These are phyloP conservation scores for Notolabrus celidotus DNA, from an alignment of 2,797 vertebrate species.

Conservation along the genomic window DNA sequence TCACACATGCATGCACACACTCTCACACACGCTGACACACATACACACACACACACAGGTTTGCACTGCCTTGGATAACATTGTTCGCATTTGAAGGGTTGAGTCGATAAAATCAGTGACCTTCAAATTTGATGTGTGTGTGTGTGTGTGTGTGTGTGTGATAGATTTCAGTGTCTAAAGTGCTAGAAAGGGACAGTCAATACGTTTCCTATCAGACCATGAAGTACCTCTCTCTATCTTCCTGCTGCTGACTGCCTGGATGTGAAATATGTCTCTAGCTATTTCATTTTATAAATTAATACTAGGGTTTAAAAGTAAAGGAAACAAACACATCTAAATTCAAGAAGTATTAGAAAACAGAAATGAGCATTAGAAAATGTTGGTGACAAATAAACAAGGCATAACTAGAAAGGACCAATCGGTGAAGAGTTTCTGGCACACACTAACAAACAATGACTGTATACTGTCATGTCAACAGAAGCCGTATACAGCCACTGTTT, in stretches of 20 bases:
- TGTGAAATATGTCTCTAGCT: neutral
- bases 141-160: neutral
- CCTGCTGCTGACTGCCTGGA: neutral
- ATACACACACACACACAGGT: conserved; percentile 4
- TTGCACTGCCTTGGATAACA: conserved; percentile 1
- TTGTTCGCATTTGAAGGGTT: conserved; percentile 17
- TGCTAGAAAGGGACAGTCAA: conserved; percentile 27
- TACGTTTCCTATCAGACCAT: conserved; percentile 40
- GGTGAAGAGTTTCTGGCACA: too few relatives aligned
- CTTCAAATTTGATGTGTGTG: conserved; percentile 26
- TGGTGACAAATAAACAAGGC: too few relatives aligned
- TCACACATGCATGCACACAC: conserved; percentile 29
- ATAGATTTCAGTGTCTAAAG: conserved; percentile 28
- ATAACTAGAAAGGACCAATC: too few relatives aligned
- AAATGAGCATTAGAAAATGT: too few relatives aligned
- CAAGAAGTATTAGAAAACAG: neutral
- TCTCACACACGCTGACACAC: conserved; percentile 12
- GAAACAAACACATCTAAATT: neutral
- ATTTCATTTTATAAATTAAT: too few relatives aligned
- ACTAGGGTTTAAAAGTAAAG: neutral
- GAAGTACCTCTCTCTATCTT: conserved; percentile 2
- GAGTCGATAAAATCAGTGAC: conserved; percentile 46
- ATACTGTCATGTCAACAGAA: too few relatives aligned
- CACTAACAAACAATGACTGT: too few relatives aligned
- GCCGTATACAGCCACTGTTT: too few relatives aligned